Evolutionary conservation across 2,113 vertebrate species (phyloP), one percentile per base, ranked within the genome.

Genomic region (Colaptes auratus): DNA sequence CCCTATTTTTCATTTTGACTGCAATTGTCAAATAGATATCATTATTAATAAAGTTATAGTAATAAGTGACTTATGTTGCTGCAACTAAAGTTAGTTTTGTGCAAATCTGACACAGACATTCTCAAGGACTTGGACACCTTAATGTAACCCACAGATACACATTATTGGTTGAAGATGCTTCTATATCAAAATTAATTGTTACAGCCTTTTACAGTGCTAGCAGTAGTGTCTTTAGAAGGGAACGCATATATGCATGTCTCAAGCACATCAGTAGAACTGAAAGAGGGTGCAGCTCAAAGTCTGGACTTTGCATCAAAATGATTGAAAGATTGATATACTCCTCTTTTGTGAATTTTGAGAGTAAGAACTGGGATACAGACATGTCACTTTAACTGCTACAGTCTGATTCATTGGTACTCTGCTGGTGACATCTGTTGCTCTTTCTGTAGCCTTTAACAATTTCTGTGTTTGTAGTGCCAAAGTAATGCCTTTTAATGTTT

Each of bases 241-340:
- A 19, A 58, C 39, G 18, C 33, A 9, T 0, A 9, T 0, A 0
- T 13, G 60, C 24, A 2, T 16, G 44, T 61, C 39, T 42, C 2
- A 1, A 2, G 3, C 30, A 19, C 18, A 74, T 78, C 31, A 33
- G 36, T 12, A 55, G 19, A 19, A 55, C n/a, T 18, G 50, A 30
- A 72, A 35, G 72, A 82, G 23, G 18, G 16, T 35, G 79, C 46
- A 53, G 35, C 61, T 89, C 44, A 15, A 23, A 65, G 79, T 28
- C 67, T 66, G 50, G 27, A n/a, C 50, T 76, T 39, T 5, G n/a
- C 56, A 36, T 77, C n/a, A 66, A 17, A 61, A 39, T 23, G 73
- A 15, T 15, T 27, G 53, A 82, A 79, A n/a, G 15, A 2, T 35
- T 85, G 53, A 28, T 16, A 48, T 1, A 1, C 36, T 86, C 28